Base-by-base conservation (phyloP, 2,113 vertebrate species). In the Psophia crepitans region DNA sequence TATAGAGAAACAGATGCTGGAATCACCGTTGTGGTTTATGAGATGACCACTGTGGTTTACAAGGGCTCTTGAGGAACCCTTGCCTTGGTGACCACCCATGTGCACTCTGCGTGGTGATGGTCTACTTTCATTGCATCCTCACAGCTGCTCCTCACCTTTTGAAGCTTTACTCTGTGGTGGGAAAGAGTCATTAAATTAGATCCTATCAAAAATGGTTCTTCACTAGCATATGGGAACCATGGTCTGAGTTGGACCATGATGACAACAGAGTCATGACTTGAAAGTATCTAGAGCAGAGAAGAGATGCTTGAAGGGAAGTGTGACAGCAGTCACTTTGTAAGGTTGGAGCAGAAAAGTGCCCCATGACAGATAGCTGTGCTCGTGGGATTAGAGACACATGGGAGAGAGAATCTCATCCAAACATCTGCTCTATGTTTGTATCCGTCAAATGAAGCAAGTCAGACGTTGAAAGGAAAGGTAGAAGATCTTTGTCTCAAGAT, bases 41-140 rank as follows among this genome's bases (percentile, higher is more conserved):
- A 69, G 28, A 26, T n/a, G 32, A 5, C 21, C 37, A 27, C 17
- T 13, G 11, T 23, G 19, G 8, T 23, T 30, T 63, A 33, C 35
- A 54, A 49, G 39, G 18, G 15, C 7, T 56, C 11, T 32, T 68
- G 35, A 41, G 56, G 53, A 84, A n/a, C 11, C 5, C 22, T 3
- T 11, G 32, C 27, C 43, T 35, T 28, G 26, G 12, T 43, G 61
- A 37, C 15, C 14, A 22, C 11, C 8, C 8, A 1, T 1, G 0
- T 33, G 35, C 22, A 75, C 15, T n/a, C 26, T 43, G 18, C 17
- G 22, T 69, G 27, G 13, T 4, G 39, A 32, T 24, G 18, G 18
- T 33, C 63, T 48, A 4, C 4, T 87, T 37, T 75, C 21, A 24
- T 63, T 81, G 19, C 35, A 21, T 43, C 23, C 24, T 70, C 14